phyloP scores from a whole-genome alignment of 1,140 invertebrate species.

The Macrosteles quadrilineatus region DNA sequence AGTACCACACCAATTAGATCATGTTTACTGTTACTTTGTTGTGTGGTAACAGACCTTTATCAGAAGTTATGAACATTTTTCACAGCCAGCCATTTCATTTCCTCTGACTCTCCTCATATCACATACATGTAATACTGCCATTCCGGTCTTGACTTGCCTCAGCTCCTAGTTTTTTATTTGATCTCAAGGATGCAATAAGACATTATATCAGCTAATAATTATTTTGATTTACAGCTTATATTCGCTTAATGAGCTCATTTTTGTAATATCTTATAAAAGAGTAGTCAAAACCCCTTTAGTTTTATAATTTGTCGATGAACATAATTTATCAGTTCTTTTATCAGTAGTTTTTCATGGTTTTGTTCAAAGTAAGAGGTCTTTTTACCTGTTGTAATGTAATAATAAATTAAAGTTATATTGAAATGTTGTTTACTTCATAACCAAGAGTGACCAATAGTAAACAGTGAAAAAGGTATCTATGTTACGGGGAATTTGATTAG shows the following conservation, averaged over 20 bases:
- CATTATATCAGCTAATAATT: no score
- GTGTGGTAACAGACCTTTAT: background rate
- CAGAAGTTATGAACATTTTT: background rate
- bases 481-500: background rate
- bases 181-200: background rate
- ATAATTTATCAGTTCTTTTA: no score
- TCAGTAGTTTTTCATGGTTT: background rate
- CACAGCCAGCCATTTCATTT: background rate
- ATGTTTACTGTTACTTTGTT: no score
- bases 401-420: background rate
- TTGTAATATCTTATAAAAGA: background rate
- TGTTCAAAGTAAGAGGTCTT: background rate
- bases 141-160: background rate
- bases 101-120: background rate
- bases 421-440: background rate
- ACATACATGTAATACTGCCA: background rate
- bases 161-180: background rate
- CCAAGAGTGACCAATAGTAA: background rate
- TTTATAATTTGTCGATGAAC: background rate
- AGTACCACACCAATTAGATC: slow-evolving; percentile 2
- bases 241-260: background rate
- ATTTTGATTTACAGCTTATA: background rate
- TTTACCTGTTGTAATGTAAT: background rate
- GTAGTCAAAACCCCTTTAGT: no score
- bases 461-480: background rate